These are phyloP conservation scores for Halictus rubicundus DNA, from an alignment of 1,140 invertebrate species.

Conservation along the genomic window DNA sequence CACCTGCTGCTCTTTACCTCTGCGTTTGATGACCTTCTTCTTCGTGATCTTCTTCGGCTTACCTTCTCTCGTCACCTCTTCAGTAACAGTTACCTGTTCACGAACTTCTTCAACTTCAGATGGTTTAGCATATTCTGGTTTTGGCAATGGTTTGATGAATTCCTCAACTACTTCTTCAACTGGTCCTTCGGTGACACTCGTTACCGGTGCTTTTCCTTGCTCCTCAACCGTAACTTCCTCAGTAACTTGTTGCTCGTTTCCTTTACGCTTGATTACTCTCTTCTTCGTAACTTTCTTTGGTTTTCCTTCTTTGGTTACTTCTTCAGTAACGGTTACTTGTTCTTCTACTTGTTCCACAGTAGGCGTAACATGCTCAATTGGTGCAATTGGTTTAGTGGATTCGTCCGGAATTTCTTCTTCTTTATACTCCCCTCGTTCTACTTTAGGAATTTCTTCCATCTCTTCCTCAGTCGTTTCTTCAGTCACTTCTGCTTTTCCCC, in stretches of 20 bases:
- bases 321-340: neutral
- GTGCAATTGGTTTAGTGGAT: neutral
- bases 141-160: constrained; percentile 24
- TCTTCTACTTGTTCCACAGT: neutral
- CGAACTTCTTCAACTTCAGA: constrained; percentile 74
- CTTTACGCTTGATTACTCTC: neutral
- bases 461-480: constrained; percentile 72
- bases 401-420: neutral
- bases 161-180: constrained; percentile 53
- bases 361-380: neutral
- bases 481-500: constrained; percentile 68
- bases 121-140: constrained; percentile 18
- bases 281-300: neutral
- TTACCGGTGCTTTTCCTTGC: neutral
- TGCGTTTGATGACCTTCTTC: constrained; percentile 68
- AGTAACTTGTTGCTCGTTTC: neutral
- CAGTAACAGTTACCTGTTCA: constrained; percentile 76
- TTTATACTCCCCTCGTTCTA: constrained; percentile 15
- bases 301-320: neutral
- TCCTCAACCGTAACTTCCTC: neutral
- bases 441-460: constrained; percentile 64
- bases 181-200: neutral
- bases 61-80: constrained; percentile 75
- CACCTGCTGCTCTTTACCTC: constrained; percentile 72
- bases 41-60: constrained; percentile 72